Evolutionary conservation across 2,888 invertebrate species (phyloP), one percentile per base, ranked within the genome.

Genomic region (Pantelozetes paolii): DNA sequence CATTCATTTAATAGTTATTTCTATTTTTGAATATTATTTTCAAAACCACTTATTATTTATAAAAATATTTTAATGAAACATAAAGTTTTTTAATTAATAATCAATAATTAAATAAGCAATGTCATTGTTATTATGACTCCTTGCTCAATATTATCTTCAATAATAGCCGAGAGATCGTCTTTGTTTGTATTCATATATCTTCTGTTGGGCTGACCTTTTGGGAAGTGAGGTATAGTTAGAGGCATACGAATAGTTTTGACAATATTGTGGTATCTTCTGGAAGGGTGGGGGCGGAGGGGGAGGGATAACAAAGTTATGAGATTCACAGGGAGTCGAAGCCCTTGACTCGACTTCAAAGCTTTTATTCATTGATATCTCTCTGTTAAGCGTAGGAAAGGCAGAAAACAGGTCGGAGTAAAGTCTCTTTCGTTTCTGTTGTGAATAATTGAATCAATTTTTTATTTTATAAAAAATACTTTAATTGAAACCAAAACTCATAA

Each of bases 141-240:
- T n/a, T n/a, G n/a, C n/a, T n/a, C n/a, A n/a, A n/a, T n/a, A n/a
- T n/a, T n/a, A n/a, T n/a, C n/a, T n/a, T 72, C 28, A 73, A 32
- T 73, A 73, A 54, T 73, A 73, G 2, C 73, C 73, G 18, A 73
- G 28, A 42, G 45, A 69, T 67, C 64, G 62, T 45, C 67, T 20
- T 40, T 73, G 73, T 69, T 73, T 73, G 28, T 64, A 73, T 69
- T 73, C 73, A 69, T 73, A 73, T 36, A 73, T 73, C 40, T 73
- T 73, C 67, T 73, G 73, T 45, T 73, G 73, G 18, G 73, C 73
- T 11, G 73, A 64, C 20, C 73, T 69, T 26, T 57, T 57, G 57
- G 71, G 28, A 15, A 45, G 64, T 20, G 30, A n/a, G 6, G 40
- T 20, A 28, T 40, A 36, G 9, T 18, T 40, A 8, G 50, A n/a